A percentile compares a stretch with the other conserved stretches of the same genome.
phyloP scores from a whole-genome alignment of 1,140 invertebrate genomes.

The Drosophila subpulchrella region DNA sequence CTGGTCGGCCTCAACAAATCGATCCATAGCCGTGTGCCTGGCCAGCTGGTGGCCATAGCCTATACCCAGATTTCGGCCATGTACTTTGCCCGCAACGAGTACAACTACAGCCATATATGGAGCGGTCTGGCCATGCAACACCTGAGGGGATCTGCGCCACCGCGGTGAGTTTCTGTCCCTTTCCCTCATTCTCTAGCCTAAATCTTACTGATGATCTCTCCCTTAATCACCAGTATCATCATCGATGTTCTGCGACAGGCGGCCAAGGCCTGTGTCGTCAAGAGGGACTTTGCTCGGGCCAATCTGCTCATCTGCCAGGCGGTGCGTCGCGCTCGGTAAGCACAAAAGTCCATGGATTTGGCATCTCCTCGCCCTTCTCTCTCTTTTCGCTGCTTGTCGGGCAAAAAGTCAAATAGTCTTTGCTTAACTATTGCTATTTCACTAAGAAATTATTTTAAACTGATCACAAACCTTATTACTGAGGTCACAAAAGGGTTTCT shows the following conservation, averaged over 20 bases:
- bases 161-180: constrained; percentile 83
- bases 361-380: neutral
- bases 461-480: too few relatives aligned
- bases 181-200: neutral
- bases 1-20: constrained; percentile 42
- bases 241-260: constrained; percentile 93
- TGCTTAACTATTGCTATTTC: neutral
- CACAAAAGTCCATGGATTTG: neutral
- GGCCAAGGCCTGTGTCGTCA: constrained; percentile 94
- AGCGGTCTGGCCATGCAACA: constrained; percentile 89
- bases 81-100: constrained; percentile 92
- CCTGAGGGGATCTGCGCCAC: constrained; percentile 87
- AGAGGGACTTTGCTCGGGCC: constrained; percentile 92
- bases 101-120: constrained; percentile 91
- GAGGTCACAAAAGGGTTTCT: too few relatives aligned
- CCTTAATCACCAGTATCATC: constrained; percentile 85
- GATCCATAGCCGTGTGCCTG: constrained; percentile 48
- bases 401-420: neutral
- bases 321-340: constrained; percentile 89
- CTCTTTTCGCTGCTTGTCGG: neutral
- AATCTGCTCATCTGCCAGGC: constrained; percentile 93
- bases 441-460: neutral
- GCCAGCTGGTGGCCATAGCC: constrained; percentile 87
- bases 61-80: constrained; percentile 92
- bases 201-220: neutral